phyloP scores from a whole-genome alignment of 2,113 vertebrate species.

The Burhinus oedicnemus region DNA sequence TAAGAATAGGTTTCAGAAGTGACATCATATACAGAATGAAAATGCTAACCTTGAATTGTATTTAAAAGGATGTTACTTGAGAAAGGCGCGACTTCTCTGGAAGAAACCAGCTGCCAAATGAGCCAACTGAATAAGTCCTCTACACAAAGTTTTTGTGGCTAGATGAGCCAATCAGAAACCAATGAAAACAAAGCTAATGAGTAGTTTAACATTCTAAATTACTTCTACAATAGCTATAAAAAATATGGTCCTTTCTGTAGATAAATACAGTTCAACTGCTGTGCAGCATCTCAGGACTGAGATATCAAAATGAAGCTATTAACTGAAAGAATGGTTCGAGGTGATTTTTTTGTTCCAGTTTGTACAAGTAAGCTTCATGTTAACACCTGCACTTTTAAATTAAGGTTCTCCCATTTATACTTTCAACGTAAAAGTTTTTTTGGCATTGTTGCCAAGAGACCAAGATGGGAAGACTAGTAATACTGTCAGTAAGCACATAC shows the following conservation, averaged over 20 bases:
- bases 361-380: neutral
- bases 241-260: neutral
- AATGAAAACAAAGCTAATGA: neutral
- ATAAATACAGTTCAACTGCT: neutral
- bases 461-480: neutral
- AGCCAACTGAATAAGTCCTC: neutral
- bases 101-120: neutral
- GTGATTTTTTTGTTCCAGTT: neutral
- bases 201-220: neutral
- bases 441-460: neutral
- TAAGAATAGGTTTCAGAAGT: neutral
- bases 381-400: neutral
- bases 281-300: neutral
- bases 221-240: neutral
- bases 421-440: neutral
- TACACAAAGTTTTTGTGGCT: neutral
- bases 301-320: neutral
- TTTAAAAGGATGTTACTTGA: neutral
- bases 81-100: neutral
- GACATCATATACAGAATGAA: neutral
- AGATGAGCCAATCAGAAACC: neutral
- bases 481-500: neutral
- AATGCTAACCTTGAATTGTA: neutral
- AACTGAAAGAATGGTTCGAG: neutral
- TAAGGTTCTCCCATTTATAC: neutral